Percentiles rank a stretch among this genome's conserved stretches.
Conservation (phyloP, 2,797 vertebrate genomes). For the Moxostoma hubbsi region DNA sequence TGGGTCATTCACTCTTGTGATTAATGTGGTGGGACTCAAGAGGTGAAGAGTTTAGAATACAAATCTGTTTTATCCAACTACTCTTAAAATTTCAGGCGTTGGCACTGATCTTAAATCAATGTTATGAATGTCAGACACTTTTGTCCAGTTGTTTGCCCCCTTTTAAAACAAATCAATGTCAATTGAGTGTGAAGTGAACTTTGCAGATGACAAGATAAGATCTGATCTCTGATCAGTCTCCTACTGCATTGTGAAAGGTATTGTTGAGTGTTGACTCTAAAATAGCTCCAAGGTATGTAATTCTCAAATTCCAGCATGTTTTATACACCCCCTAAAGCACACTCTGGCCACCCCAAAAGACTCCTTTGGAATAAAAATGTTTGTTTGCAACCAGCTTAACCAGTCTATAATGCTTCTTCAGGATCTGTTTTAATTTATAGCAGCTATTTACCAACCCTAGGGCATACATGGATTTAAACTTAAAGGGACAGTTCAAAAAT, state of each 20-base stretch:
- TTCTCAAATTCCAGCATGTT: neutral
- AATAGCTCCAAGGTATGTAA: neutral
- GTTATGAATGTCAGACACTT: neutral
- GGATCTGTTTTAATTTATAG: neutral
- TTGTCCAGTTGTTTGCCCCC: neutral
- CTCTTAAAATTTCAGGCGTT: no score
- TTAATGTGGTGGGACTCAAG: neutral
- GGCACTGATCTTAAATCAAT: neutral
- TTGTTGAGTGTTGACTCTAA: neutral
- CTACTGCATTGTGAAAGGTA: neutral
- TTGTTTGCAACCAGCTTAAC: neutral
- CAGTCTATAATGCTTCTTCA: neutral
- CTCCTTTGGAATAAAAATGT: neutral
- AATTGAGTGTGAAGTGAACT: no score
- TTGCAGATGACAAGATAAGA: neutral
- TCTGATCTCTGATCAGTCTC: neutral
- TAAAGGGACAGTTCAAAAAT: neutral
- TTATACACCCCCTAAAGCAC: constrained; percentile 5
- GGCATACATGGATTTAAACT: neutral
- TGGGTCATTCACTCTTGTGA: neutral
- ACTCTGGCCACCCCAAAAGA: neutral
- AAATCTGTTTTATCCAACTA: no score
- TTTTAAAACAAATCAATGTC: neutral
- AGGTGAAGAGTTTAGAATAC: no score
- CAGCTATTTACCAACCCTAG: neutral